Evolutionary conservation across 1,140 invertebrate species (phyloP).

Genomic region (Drosophila teissieri): DNA sequence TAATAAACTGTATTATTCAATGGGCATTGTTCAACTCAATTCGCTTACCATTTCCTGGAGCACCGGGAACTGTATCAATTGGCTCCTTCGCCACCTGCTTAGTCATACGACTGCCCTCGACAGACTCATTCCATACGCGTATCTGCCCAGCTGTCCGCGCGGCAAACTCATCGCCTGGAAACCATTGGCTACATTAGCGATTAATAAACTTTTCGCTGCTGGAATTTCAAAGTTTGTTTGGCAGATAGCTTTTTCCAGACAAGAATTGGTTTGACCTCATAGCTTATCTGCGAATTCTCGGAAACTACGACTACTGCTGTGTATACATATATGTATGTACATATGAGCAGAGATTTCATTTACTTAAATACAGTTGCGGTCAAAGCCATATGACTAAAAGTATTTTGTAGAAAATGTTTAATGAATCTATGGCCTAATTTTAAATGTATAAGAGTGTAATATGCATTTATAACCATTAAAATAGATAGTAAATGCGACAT

Average conservation of each 20-base stretch:
- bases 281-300: conserved; percentile 26
- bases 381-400: not conserved
- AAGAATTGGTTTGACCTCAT: conserved; percentile 28
- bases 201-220: conserved; percentile 23
- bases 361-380: not conserved
- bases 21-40: conserved; percentile 52
- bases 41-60: conserved; percentile 62
- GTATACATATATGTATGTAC: not conserved
- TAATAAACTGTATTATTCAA: conserved; percentile 69
- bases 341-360: conserved; percentile 7
- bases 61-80: conserved; percentile 53
- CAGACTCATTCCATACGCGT: conserved; percentile 43
- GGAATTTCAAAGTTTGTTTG: conserved; percentile 20
- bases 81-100: conserved; percentile 36
- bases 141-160: conserved; percentile 50
- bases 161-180: conserved; percentile 22
- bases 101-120: conserved; percentile 41
- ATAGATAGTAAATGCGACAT: no score
- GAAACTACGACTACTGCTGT: conserved; percentile 8
- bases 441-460: no score
- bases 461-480: no score
- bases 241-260: conserved; percentile 4
- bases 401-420: not conserved
- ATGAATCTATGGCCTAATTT: not conserved
- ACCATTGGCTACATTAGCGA: conserved; percentile 9